Conservation (phyloP, 1,140 invertebrate species). For the Acromyrmex charruanus region DNA sequence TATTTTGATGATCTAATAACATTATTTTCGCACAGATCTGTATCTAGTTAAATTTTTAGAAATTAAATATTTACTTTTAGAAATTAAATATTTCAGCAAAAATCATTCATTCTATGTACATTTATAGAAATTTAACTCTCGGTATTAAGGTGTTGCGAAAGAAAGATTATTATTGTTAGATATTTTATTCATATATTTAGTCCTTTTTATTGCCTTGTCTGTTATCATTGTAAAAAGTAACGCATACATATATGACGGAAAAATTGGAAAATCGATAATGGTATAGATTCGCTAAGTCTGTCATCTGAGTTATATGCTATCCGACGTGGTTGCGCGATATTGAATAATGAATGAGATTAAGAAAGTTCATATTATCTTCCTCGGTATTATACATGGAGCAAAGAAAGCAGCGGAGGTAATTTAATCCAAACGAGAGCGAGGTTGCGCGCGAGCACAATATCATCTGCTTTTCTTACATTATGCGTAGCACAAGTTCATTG, state of each 20-base stretch:
- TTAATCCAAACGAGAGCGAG: slow-evolving; percentile 31
- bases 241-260: background rate
- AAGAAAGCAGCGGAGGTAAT: slow-evolving; percentile 47
- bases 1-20: too few relatives aligned
- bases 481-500: too few relatives aligned
- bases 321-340: slow-evolving; percentile 35
- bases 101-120: background rate
- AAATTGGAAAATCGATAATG: slow-evolving; percentile 35
- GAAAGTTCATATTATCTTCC: slow-evolving; percentile 55
- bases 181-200: background rate
- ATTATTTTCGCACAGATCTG: too few relatives aligned
- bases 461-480: slow-evolving; percentile 17
- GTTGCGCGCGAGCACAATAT: background rate
- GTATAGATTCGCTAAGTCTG: background rate
- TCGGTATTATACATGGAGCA: slow-evolving; percentile 40
- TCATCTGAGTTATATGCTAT: slow-evolving; percentile 10
- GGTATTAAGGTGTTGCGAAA: background rate
- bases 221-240: background rate
- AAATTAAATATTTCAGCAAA: too few relatives aligned
- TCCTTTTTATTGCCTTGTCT: background rate
- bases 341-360: slow-evolving; percentile 61
- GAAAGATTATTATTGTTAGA: background rate
- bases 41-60: too few relatives aligned
- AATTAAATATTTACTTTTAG: too few relatives aligned
- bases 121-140: background rate